Evolutionary conservation across 1,140 invertebrate species (phyloP).

Genomic region (Drosophila novamexicana): DNA sequence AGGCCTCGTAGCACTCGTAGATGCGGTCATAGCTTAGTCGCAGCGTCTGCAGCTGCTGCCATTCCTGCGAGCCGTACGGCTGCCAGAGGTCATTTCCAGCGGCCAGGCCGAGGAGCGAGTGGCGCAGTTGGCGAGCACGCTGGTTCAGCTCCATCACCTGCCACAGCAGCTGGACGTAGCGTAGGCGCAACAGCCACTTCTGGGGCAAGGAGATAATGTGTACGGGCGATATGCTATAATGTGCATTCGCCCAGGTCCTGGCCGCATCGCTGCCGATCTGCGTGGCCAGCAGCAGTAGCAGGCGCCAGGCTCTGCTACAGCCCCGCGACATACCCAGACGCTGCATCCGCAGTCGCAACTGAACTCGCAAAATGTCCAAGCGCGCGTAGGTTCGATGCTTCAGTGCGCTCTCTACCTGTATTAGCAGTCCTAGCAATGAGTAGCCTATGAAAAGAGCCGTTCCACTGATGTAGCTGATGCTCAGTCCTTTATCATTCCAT

Average conservation of each 20-base stretch:
- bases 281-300: constrained; percentile 33
- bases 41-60: constrained; percentile 53
- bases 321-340: constrained; percentile 51
- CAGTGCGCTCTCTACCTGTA: constrained; percentile 50
- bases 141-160: constrained; percentile 65
- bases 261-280: constrained; percentile 38
- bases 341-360: constrained; percentile 56
- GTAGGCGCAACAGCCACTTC: constrained; percentile 50
- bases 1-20: constrained; percentile 59
- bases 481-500: neutral
- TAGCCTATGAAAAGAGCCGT: constrained; percentile 35
- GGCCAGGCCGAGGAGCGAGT: constrained; percentile 39
- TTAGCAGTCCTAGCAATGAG: constrained; percentile 32
- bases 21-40: constrained; percentile 64
- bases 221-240: constrained; percentile 35
- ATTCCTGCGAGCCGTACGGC: constrained; percentile 58
- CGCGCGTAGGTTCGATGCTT: constrained; percentile 31
- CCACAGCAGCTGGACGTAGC: constrained; percentile 61
- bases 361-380: constrained; percentile 45
- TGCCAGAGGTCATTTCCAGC: constrained; percentile 67
- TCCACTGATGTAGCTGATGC: constrained; percentile 39
- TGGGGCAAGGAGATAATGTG: constrained; percentile 43
- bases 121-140: constrained; percentile 38
- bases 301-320: constrained; percentile 11
- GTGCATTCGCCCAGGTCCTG: constrained; percentile 30